Conservation (phyloP, 1,140 invertebrate species). For the Calephelis virginiensis region DNA sequence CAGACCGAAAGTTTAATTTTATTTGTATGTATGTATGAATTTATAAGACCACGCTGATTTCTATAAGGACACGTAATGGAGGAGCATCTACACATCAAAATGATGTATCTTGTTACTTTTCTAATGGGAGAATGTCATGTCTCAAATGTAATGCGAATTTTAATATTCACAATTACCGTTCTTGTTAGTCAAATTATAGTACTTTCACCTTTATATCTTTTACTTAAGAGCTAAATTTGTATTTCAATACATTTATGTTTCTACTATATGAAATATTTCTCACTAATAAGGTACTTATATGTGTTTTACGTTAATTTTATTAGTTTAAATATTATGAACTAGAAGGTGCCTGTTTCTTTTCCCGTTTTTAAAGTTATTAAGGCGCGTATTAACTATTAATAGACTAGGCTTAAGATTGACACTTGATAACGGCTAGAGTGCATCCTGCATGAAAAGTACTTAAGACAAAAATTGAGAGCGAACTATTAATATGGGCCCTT, state of each 20-base stretch:
- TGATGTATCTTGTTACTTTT: constrained; percentile 44
- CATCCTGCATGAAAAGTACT: too few species aligned
- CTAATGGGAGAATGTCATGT: constrained; percentile 45
- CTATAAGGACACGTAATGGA: constrained; percentile 36
- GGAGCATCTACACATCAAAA: constrained; percentile 41
- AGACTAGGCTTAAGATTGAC: too few species aligned
- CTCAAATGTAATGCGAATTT: constrained; percentile 49
- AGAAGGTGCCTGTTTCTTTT: too few species aligned
- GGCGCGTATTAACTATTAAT: too few species aligned
- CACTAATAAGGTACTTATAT: constrained; percentile 50
- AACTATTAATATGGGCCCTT: too few species aligned
- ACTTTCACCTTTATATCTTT: constrained; percentile 27
- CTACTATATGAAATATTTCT: neutral
- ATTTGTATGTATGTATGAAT: too few species aligned
- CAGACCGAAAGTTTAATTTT: too few species aligned
- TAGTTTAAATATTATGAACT: neutral
- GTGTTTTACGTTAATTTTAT: constrained; percentile 35
- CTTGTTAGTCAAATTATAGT: constrained; percentile 22
- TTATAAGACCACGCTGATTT: constrained; percentile 33
- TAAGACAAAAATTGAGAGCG: too few species aligned
- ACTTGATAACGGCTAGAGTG: too few species aligned
- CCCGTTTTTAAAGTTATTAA: too few species aligned
- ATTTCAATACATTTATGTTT: neutral
- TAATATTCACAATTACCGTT: constrained; percentile 48
- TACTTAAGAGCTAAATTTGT: constrained; percentile 23